These are phyloP conservation scores for Drosophila testacea DNA, from an alignment of 2,888 invertebrate genomes.

Conservation along the genomic window DNA sequence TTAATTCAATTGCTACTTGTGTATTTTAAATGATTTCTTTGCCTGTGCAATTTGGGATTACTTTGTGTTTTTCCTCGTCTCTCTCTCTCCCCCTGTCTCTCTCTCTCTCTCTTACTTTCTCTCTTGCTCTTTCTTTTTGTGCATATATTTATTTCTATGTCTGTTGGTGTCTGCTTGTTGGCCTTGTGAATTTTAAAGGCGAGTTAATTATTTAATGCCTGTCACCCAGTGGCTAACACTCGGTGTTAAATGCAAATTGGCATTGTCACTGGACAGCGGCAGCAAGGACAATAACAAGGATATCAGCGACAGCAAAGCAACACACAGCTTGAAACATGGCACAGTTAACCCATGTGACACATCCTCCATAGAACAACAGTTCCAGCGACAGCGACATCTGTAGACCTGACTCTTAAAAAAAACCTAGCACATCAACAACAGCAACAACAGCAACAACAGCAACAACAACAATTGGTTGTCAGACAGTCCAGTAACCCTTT, in stretches of 20 bases:
- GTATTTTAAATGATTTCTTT: slow-evolving; percentile 60
- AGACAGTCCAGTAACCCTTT: slow-evolving; percentile 42
- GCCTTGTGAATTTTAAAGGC: slow-evolving; percentile 60
- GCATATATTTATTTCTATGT: background rate
- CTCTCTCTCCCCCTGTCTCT: background rate
- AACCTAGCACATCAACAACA: slow-evolving; percentile 15
- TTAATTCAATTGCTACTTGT: slow-evolving; percentile 72
- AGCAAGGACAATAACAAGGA: slow-evolving; percentile 53
- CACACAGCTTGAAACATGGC: slow-evolving; percentile 54
- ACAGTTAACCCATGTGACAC: slow-evolving; percentile 55
- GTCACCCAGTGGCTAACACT: slow-evolving; percentile 85
- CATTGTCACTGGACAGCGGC: slow-evolving; percentile 72
- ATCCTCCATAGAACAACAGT: slow-evolving; percentile 23
- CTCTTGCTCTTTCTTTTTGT: background rate
- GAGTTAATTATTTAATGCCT: slow-evolving; percentile 85
- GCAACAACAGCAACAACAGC: slow-evolving; percentile 11
- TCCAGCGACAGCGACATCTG: slow-evolving; percentile 29
- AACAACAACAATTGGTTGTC: slow-evolving; percentile 13
- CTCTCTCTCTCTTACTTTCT: background rate
- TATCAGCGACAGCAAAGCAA: slow-evolving; percentile 40
- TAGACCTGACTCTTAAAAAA: slow-evolving; percentile 33
- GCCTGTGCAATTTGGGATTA: slow-evolving; percentile 42
- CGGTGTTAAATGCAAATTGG: slow-evolving; percentile 84
- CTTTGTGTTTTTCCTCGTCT: slow-evolving; percentile 35
- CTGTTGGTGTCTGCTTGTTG: slow-evolving; percentile 9